phyloP scores from a whole-genome alignment of 1,140 invertebrate species.

The Aphidius ervi region DNA sequence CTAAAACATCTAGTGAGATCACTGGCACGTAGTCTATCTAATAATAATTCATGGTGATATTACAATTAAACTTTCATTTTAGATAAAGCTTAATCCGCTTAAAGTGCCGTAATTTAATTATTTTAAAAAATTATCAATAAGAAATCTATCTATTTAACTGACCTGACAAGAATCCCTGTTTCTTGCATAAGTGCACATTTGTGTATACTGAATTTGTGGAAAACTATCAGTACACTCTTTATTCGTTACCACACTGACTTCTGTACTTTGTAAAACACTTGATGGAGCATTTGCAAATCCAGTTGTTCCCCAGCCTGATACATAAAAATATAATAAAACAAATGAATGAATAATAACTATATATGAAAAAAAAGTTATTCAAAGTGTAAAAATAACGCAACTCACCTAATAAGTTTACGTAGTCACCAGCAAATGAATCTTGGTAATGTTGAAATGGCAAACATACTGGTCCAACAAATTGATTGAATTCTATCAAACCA shows the following conservation, averaged over 20 bases:
- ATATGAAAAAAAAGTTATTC: no score
- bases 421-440: conserved; percentile 48
- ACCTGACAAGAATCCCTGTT: conserved; percentile 39
- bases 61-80: no score
- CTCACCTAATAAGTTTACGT: conserved; percentile 57
- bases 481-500: conserved; percentile 52
- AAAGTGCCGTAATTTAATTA: neutral
- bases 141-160: neutral
- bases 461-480: conserved; percentile 61
- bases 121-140: neutral
- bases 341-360: no score
- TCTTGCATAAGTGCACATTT: conserved; percentile 20
- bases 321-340: conserved; percentile 5
- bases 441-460: conserved; percentile 58
- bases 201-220: conserved; percentile 13
- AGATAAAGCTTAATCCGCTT: neutral
- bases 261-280: conserved; percentile 57
- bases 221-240: conserved; percentile 47
- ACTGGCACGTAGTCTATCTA: no score
- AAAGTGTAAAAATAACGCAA: neutral
- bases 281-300: conserved; percentile 56
- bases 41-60: no score
- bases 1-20: no score
- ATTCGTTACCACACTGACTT: conserved; percentile 57
- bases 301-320: conserved; percentile 63